A percentile compares a stretch with the other conserved stretches of the same genome.
Evolutionary conservation across 1,140 invertebrate species (phyloP).

Genomic region (Drosophila teissieri): DNA sequence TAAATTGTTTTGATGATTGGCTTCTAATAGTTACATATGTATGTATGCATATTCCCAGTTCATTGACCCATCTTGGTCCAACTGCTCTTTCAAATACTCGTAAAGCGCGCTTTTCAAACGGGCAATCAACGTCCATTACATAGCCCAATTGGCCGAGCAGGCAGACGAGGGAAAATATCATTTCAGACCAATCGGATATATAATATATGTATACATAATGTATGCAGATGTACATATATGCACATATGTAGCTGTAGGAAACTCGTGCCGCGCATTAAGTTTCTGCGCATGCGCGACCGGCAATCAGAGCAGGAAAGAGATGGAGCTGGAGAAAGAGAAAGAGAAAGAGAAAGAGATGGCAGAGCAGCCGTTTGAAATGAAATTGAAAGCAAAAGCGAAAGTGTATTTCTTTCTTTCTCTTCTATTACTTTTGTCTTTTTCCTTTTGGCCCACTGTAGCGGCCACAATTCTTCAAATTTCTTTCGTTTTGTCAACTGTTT

Average conservation of each 20-base stretch:
- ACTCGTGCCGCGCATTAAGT: slow-evolving; percentile 59
- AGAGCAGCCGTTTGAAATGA: slow-evolving; percentile 66
- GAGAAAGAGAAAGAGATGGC: slow-evolving; percentile 23
- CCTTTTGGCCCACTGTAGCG: slow-evolving; percentile 11
- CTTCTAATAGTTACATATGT: slow-evolving; percentile 7
- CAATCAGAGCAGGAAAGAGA: slow-evolving; percentile 31
- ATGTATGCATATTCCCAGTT: slow-evolving; percentile 3
- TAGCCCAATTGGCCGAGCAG: not conserved
- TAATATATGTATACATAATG: not conserved
- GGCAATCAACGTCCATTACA: slow-evolving; percentile 36
- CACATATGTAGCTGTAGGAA: not conserved
- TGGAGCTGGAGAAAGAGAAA: slow-evolving; percentile 10
- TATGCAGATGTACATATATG: too few relatives aligned
- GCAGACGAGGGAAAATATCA: not conserved
- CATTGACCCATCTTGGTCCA: slow-evolving; percentile 2
- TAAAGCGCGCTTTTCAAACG: too few relatives aligned
- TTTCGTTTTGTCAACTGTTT: slow-evolving; percentile 72
- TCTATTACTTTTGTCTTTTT: slow-evolving; percentile 34
- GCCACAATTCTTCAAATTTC: slow-evolving; percentile 69
- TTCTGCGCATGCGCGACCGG: slow-evolving; percentile 57
- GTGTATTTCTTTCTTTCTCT: slow-evolving; percentile 65
- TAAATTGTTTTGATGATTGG: not conserved
- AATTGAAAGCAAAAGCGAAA: slow-evolving; percentile 81
- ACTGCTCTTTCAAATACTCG: too few relatives aligned
- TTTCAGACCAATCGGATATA: not conserved